Conservation (phyloP, 2,113 vertebrate species). For the Bungarus multicinctus region DNA sequence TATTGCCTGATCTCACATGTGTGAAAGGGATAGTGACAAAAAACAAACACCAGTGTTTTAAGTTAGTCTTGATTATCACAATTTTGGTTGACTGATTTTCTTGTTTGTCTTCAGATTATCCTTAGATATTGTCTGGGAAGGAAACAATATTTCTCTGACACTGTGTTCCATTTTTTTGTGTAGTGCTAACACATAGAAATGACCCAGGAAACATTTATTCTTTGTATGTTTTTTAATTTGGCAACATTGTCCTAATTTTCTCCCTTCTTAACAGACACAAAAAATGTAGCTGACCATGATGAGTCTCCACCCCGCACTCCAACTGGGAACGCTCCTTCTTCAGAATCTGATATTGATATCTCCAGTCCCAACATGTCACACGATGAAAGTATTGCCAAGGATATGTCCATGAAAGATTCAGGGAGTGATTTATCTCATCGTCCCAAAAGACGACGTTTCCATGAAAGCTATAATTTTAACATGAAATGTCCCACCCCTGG, state of each 20-base stretch:
- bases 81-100: not conserved
- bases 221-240: not conserved
- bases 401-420: conserved; percentile 88
- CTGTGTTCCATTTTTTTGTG: not conserved
- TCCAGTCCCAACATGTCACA: conserved; percentile 96
- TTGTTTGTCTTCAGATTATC: not conserved
- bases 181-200: not conserved
- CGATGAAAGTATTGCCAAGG: conserved; percentile 92
- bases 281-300: conserved; percentile 87
- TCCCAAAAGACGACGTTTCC: conserved; percentile 95
- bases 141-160: not conserved
- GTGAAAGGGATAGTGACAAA: not conserved
- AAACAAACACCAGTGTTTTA: not conserved
- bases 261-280: conserved; percentile 75
- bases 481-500: conserved; percentile 98
- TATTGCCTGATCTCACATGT: not conserved
- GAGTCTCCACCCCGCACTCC: conserved; percentile 96
- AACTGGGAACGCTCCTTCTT: conserved; percentile 96
- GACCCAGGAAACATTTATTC: not conserved
- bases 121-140: not conserved
- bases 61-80: not conserved
- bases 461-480: conserved; percentile 99
- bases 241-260: conserved; percentile 27
- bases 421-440: conserved; percentile 95
- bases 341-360: conserved; percentile 97